Evolutionary conservation across 2,888 invertebrate species (phyloP), one percentile per base, ranked within the genome.

Genomic region (Stenodera caucasica): DNA sequence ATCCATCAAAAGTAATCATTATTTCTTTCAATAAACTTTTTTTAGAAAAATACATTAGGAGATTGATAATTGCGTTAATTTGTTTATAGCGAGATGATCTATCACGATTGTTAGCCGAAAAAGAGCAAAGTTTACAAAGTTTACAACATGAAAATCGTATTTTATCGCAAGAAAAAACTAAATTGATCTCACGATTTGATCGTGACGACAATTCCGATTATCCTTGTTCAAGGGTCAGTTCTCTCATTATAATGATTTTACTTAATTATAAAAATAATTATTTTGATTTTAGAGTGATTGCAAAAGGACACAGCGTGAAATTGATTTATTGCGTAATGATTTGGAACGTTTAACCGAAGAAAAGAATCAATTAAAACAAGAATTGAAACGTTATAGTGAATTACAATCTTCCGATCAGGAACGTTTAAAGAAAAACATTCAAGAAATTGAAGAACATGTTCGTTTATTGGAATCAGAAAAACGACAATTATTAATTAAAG

Each of bases 301-400:
- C 23, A 82, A 81, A 67, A 77, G 82, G 60, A 68, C 80, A 40
- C 81, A 82, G 71, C 78, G 81, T 30, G 88, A 88, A 76, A 80
- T 85, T 40, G 86, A 88, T 69, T 68, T 82, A 6, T 81, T 84
- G 2, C 81, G 82, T 64, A 79, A 80, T 0, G 87, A 88, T 66
- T 76, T 86, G 9, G 81, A 83, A 59, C 81, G 85, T 33, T 70
- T 87, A n/a, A 84, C 85, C 63, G 83, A 84, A 69, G 89, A 89
- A 75, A 81, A 85, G 37, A 83, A 86, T 70, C 80, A 82, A 0
- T 72, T 88, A 9, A 82, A 84, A 29, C 83, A 85, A 63, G 83
- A 84, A 72, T 78, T 88, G 1, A 55, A 55, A 57, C 37, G 40
- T 35, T 7, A 52, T 6, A 49, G 58, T n/a, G 60, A 55, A 21